Percentiles rank a stretch among this genome's conserved stretches.
phyloP scores from a whole-genome alignment of 2,113 vertebrate species.

The Neogobius melanostomus region DNA sequence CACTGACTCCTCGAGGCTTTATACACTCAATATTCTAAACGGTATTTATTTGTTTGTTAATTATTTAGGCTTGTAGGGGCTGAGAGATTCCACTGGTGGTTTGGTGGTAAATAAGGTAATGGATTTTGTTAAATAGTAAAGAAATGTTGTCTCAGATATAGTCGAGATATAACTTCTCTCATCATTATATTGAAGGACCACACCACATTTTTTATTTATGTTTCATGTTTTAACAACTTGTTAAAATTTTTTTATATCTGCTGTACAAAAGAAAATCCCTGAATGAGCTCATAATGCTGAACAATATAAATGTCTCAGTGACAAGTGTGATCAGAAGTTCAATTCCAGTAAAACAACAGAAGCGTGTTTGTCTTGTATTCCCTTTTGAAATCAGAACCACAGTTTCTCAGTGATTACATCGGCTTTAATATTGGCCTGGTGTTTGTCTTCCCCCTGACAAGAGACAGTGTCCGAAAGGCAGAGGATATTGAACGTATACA shows the following conservation, averaged over 20 bases:
- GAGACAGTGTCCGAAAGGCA: slow-evolving; percentile 24
- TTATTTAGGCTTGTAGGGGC: neutral
- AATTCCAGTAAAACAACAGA: slow-evolving; percentile 7
- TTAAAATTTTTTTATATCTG: neutral
- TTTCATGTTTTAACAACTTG: too few relatives aligned
- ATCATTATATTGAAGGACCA: too few relatives aligned
- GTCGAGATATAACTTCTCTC: neutral
- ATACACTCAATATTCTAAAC: neutral
- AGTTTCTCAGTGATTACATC: slow-evolving; percentile 45
- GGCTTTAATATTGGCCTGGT: slow-evolving; percentile 54
- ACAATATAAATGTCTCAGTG: neutral
- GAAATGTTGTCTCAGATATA: neutral
- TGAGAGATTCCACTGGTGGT: neutral
- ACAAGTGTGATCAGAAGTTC: slow-evolving; percentile 4
- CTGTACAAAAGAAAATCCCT: neutral
- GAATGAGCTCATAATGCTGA: neutral
- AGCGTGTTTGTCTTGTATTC: slow-evolving; percentile 21
- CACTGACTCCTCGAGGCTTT: slow-evolving; percentile 2
- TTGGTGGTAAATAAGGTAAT: neutral
- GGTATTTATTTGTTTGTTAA: slow-evolving; percentile 1
- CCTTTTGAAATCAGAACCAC: slow-evolving; percentile 31
- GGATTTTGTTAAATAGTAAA: neutral
- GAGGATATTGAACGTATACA: slow-evolving; percentile 42
- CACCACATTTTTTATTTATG: too few relatives aligned
- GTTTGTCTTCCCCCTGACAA: slow-evolving; percentile 31